Base-by-base conservation (phyloP, 2,113 vertebrate genomes). In the Nothoprocta perdicaria region DNA sequence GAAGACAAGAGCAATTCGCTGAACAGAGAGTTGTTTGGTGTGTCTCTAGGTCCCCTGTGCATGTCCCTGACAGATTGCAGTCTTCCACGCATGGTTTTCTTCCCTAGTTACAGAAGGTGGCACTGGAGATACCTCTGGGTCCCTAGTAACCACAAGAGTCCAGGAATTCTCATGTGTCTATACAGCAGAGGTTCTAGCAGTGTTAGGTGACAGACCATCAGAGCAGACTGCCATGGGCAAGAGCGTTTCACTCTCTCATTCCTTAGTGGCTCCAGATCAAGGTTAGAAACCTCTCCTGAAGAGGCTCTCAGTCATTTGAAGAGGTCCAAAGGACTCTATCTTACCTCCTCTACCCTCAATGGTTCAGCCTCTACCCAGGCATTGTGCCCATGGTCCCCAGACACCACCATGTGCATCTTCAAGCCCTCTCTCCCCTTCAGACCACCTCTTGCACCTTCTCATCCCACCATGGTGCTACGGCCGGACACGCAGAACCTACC, bases 391-490 rank as follows among this genome's bases (percentile, higher is more conserved):
- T 46, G 8, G 7, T 66, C 9, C 26, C 22, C 72, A 77, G 29
- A 40, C 15, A 69, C 12, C 35, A 73, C 73, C 0, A 1, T 16
- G n/a, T 63, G 45, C 23, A 88, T 14, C 60, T 6, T 75, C 11
- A 65, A 24, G 24, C 12, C 12, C 14, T 92, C 21, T 14, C 5
- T 73, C 9, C 19, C 35, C 26, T 35, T 4, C 10, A 58, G 13
- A 35, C 4, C 31, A 53, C 3, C 23, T 52, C 48, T 79, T 23
- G 68, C n/a, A 84, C 8, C 5, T 61, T 10, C n/a, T 67, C 7
- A 62, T 1, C 5, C 12, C 12, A 2, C 7, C 46, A 40, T 0
- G 29, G 12, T 11, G 2, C 29, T 65, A 3, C 33, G 19, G 21
- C 29, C 1, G 2, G 7, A 21, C 19, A 12, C 19, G 9, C 29